A percentile compares a stretch with the other conserved stretches of the same genome.
Evolutionary conservation across 2,888 invertebrate genomes (phyloP).

Genomic region (Apodemia hepburni): DNA sequence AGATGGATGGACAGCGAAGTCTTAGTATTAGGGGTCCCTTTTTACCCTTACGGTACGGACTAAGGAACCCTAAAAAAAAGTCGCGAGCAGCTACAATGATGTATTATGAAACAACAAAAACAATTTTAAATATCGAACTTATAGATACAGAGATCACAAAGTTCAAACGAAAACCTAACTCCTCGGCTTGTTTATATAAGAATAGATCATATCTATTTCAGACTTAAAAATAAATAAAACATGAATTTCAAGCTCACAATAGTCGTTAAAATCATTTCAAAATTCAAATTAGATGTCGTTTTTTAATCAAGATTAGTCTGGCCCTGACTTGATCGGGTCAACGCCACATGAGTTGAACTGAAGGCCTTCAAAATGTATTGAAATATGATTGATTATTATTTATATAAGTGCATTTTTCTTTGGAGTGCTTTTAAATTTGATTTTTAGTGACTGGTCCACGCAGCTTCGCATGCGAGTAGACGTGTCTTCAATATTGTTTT

Average conservation of each 20-base stretch:
- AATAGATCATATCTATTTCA: slow-evolving; percentile 1
- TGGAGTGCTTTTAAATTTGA: not conserved
- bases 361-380: slow-evolving; percentile 5
- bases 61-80: no score
- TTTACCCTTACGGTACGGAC: no score
- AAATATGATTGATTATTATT: not conserved
- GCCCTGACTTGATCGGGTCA: slow-evolving; percentile 9
- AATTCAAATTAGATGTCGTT: slow-evolving; percentile 7
- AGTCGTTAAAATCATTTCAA: not conserved
- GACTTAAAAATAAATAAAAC: slow-evolving; percentile 4
- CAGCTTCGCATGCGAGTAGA: no score
- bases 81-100: no score
- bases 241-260: not conserved
- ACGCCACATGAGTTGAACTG: not conserved
- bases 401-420: not conserved
- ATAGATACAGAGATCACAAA: not conserved
- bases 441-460: not conserved
- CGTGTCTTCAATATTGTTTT: no score
- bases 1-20: no score
- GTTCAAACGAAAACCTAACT: not conserved
- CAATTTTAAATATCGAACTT: no score
- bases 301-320: slow-evolving; percentile 8
- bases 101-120: no score
- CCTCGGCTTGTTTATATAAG: not conserved
- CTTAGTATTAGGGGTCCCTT: no score